Evolutionary conservation across 2,113 vertebrate species (phyloP).

Genomic region (Python bivittatus): DNA sequence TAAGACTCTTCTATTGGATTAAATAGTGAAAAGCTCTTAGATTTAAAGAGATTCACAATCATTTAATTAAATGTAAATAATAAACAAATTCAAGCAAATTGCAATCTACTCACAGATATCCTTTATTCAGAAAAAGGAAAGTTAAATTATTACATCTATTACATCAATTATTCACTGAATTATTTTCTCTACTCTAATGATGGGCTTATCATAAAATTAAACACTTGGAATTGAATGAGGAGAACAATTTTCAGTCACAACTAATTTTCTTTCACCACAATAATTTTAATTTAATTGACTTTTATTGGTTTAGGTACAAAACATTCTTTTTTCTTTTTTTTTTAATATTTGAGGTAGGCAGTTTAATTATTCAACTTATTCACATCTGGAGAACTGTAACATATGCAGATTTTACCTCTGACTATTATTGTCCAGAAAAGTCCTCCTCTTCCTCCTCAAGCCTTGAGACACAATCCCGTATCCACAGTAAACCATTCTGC

Average conservation of each 20-base stretch:
- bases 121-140: background rate
- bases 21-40: background rate
- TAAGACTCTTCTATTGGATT: background rate
- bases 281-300: constrained; percentile 11
- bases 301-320: background rate
- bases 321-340: constrained; percentile 33
- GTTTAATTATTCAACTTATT: background rate
- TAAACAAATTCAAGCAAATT: background rate
- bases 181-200: constrained; percentile 37
- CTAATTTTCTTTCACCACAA: background rate
- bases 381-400: background rate
- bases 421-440: background rate
- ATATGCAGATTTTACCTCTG: background rate
- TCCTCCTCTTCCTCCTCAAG: background rate
- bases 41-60: constrained; percentile 11
- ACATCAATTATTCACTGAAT: constrained; percentile 27
- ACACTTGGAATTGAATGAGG: constrained; percentile 34
- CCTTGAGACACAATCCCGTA: background rate
- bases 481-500: background rate
- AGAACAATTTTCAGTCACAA: constrained; percentile 21
- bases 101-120: background rate
- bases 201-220: constrained; percentile 5
- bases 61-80: background rate
- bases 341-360: background rate
- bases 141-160: background rate